Base-by-base conservation (phyloP, 53 echinoderm and acorn worm genomes). In the Echinarachnius parma region DNA sequence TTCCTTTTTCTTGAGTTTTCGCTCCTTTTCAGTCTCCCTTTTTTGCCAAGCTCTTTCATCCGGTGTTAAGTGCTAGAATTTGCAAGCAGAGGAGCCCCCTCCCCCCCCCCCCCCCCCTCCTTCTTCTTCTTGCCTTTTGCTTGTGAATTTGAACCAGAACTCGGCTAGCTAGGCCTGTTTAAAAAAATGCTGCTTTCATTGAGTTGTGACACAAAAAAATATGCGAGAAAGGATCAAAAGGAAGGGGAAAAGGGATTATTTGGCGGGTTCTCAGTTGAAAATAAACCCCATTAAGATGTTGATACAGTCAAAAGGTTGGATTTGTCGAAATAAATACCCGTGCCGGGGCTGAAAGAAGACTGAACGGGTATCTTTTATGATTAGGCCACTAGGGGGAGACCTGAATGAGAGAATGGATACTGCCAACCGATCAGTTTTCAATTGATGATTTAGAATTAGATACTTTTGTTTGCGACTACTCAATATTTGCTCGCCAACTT, bases 201-300 rank as follows among this genome's bases (percentile, higher is more conserved):
- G 4, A 28, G 46, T 28, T n/a, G 52, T 14, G 53, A 52, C 26
- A 52, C 7, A 68, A 68, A 52, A 52, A 46, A 21, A 46, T 39
- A 36, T 65, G 28, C 47, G 19, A 39, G 65, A 68, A 68, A 68
- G 49, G 42, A 13, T 20, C 48, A 46, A 28, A 68, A 68, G 46
- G 44, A 18, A 42, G 68, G 37, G 42, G 29, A 72, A 57, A 72
- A 72, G 56, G 56, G 74, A 72, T 72, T 72, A 72, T 72, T 56
- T 56, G 74, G 74, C 57, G 74, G 74, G 74, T 72, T 72, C 74
- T 72, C 74, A 39, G 57, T 72, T 54, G 74, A 72, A 72, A 72
- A 72, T 54, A 56, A 72, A 72, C 74, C 70, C 74, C 74, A 72
- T 72, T 72, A 72, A 72, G 74, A 56, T 72, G 74, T 72, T 72